Evolutionary conservation across 2,797 vertebrate species (phyloP).

Genomic region (Pangasius larnaudii): DNA sequence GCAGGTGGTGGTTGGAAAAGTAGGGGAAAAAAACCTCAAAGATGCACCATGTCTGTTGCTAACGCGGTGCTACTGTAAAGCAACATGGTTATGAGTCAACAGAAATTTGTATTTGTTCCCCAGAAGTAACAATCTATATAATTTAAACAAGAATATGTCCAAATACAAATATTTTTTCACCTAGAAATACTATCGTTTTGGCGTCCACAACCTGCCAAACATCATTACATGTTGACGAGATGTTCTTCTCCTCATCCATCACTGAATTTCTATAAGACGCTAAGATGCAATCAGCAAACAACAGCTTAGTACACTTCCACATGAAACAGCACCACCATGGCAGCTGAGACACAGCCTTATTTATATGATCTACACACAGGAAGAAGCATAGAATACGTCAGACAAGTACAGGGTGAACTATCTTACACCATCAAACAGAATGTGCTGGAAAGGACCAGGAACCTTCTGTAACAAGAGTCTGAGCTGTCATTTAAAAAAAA

Average conservation of each 20-base stretch:
- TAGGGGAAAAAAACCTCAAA: too few species aligned
- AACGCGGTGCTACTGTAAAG: too few species aligned
- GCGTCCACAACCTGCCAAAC: neutral
- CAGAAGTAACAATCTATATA: neutral
- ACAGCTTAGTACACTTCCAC: neutral
- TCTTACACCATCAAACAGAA: neutral
- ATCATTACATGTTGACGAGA: neutral
- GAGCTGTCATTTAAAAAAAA: neutral
- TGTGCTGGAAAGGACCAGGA: neutral
- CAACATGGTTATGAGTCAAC: too few species aligned
- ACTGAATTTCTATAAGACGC: neutral
- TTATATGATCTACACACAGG: neutral
- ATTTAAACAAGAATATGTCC: neutral
- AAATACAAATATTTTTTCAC: too few species aligned
- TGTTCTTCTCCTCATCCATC: neutral
- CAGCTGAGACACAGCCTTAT: too few species aligned
- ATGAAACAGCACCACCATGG: too few species aligned
- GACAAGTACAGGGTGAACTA: neutral
- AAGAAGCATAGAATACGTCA: neutral
- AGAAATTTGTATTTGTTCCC: too few species aligned
- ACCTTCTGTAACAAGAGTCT: neutral
- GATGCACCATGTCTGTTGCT: too few species aligned
- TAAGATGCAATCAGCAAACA: neutral
- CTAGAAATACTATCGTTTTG: neutral
- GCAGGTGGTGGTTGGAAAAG: too few species aligned